Evolutionary conservation across 2,888 invertebrate genomes (phyloP), one percentile per base, ranked within the genome.

Genomic region (Aproaerema taeniolella): DNA sequence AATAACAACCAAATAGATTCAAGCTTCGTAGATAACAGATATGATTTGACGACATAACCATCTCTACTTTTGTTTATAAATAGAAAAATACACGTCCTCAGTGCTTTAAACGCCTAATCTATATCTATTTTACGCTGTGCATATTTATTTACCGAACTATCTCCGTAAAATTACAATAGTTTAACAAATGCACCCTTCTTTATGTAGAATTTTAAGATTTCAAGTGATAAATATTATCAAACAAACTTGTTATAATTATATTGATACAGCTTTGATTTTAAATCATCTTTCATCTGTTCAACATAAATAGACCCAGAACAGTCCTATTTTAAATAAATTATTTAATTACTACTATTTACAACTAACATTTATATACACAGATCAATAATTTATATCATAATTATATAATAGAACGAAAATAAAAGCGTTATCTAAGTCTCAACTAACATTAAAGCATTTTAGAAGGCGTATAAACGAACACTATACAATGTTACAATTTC

Each of bases 61-160:
- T n/a, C n/a, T n/a, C 76, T 78, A 79, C 67, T 45, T 62, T 60
- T 56, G 45, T 58, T 61, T 73, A 68, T 63, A 46, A n/a, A 73
- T 80, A 85, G 73, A 85, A 85, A 85, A 83, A 85, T 85, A 85
- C 85, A 85, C 85, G 85, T 82, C 76, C 75, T 69, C 62, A 82
- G 85, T 85, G 83, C 78, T 79, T 85, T 83, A 64, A 62, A 57
- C 51, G 53, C 56, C 67, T 73, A 70, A 54, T 53, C 61, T 69
- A 68, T 60, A 49, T 51, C 55, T 53, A 56, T 57, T 47, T 61
- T 61, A 60, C 29, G 60, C 62, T 66, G 74, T 75, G 78, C 73
- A 69, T 47, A 57, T 49, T 54, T 13, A 10, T 8, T 28, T 20
- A 30, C 30, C 13, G 12, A 9, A 6, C n/a, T 36, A 29, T 29